These are phyloP conservation scores for Diogma glabrata DNA, from an alignment of 2,888 invertebrate species.

Conservation along the genomic window DNA sequence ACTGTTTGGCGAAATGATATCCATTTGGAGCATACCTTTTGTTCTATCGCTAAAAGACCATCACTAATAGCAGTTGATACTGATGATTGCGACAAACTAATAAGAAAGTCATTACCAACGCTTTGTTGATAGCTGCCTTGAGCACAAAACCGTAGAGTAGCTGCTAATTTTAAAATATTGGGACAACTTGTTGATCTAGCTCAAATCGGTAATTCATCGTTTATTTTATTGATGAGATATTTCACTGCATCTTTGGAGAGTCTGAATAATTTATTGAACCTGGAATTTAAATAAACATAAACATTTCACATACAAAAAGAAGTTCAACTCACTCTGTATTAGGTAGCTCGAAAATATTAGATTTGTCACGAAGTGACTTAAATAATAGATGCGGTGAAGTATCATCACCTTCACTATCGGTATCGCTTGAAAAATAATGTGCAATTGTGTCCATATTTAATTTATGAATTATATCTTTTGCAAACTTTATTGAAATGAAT, in stretches of 20 bases:
- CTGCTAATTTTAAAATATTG: background rate
- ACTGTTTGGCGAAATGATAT: background rate
- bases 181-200: background rate
- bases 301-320: too few species aligned
- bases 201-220: background rate
- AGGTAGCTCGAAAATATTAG: background rate
- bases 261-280: background rate
- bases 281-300: background rate
- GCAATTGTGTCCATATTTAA: too few species aligned
- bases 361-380: background rate
- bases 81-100: background rate
- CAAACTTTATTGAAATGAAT: too few species aligned
- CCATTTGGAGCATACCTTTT: background rate
- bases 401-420: slow-evolving; percentile 1
- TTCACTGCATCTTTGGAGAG: background rate
- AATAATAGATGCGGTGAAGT: background rate
- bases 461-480: too few species aligned
- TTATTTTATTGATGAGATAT: background rate
- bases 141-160: background rate
- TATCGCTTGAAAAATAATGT: background rate
- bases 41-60: background rate
- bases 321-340: background rate
- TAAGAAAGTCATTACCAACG: background rate
- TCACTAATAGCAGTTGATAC: background rate
- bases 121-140: background rate